These are phyloP conservation scores for Anas bernieri DNA, from an alignment of 2,797 vertebrate genomes.

Conservation along the genomic window DNA sequence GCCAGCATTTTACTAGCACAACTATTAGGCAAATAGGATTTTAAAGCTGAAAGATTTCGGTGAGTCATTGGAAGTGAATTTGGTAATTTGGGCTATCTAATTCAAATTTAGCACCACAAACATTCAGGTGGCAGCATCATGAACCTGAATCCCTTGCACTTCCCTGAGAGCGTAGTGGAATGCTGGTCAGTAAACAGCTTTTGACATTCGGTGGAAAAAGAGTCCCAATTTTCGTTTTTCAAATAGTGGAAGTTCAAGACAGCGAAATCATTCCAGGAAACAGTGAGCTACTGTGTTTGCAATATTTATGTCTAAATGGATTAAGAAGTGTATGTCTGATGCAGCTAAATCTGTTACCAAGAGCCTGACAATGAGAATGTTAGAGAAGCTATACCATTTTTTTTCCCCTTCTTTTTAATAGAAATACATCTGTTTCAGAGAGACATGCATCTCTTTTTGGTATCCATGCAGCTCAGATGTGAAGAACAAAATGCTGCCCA, in stretches of 20 bases:
- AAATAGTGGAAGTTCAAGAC: conserved; percentile 7
- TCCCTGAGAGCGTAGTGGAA: neutral
- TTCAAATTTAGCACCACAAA: neutral
- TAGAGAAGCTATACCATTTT: neutral
- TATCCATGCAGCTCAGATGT: neutral
- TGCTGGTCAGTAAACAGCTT: neutral
- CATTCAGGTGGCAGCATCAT: neutral
- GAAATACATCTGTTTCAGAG: neutral
- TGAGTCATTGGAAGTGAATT: conserved; percentile 57
- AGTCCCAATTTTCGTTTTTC: neutral
- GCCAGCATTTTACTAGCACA: conserved; percentile 40
- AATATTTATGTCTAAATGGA: neutral
- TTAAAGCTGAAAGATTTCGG: conserved; percentile 16
- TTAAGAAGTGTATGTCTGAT: neutral
- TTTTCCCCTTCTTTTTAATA: neutral
- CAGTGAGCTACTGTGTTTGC: neutral
- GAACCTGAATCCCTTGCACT: neutral
- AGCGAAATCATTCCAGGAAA: conserved; percentile 9
- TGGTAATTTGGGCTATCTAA: conserved; percentile 1
- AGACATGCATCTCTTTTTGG: neutral
- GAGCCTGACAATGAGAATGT: neutral
- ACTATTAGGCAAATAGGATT: neutral
- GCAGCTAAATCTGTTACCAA: neutral
- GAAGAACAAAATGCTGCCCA: neutral
- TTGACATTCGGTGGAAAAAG: neutral